Base-by-base conservation (phyloP, 1,140 invertebrate genomes). In the Zaprionus davidi region DNA sequence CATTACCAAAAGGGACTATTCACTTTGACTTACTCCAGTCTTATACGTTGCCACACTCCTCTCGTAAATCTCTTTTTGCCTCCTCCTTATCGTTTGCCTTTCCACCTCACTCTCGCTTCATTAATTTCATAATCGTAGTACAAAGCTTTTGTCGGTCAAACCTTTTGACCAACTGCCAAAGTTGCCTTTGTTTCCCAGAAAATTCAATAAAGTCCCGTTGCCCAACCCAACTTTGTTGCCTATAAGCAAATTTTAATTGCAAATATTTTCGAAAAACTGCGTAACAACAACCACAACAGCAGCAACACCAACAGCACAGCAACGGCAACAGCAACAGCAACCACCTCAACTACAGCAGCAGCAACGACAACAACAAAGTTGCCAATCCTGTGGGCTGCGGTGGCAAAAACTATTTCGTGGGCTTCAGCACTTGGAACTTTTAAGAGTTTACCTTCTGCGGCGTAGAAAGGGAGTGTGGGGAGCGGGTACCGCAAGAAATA, bases 401-500 rank as follows among this genome's bases (percentile, higher is more conserved):
- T 57, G 58, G 70, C 58, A 58, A 49, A 66, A 77, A 73, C 71
- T 77, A 77, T 77, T 77, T 57, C 56, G 38, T 38, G 60, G 66
- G 55, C 69, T 60, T 62, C 56, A 55, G 31, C 60, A 62, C 60
- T 46, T 69, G 56, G 12, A 24, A 67, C 20, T 44, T 49, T 75
- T 58, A 70, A 71, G 59, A 36, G 67, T 13, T 53, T 11, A 24
- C 20, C 36, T 26, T 60, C 26, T 65, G 36, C 41, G 31, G 60
- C 64, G 2, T 5, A 55, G 49, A 65, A 22, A 62, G 38, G 5
- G 36, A 12, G 34, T 15, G 12, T 11, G n/a, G 24, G 24, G 24
- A 44, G 57, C 9, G 46, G 17, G 20, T 20, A 66, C 75, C 66
- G 62, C 70, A 82, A 71, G 76, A 73, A 82, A 86, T 86, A 81